Base-by-base conservation (phyloP, 2,797 vertebrate genomes). In the Coranthus polyacanthus region DNA sequence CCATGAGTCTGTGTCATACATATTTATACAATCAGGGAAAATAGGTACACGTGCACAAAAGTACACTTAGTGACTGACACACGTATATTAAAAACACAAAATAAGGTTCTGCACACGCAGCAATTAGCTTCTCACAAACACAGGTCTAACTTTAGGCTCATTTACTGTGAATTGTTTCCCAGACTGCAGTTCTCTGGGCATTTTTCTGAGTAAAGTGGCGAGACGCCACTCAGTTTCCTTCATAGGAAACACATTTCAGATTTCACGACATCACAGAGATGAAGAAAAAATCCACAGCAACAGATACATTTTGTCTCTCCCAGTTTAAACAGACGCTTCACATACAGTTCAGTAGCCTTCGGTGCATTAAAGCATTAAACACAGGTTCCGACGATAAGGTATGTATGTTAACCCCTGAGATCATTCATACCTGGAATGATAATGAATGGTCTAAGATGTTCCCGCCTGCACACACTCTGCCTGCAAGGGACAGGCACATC, bases 201-300 rank as follows among this genome's bases (percentile, higher is more conserved):
- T n/a, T n/a, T n/a, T n/a, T n/a, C n/a, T n/a, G n/a, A n/a, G n/a
- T 38, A 17, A 17, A 42, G 34, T 0, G 3, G 1, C 18, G 7
- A 0, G n/a, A 29, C 7, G 2, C 49, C 46, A 13, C 5, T 47
- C 66, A 83, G 43, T 81, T 87, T 85, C 68, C 72, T 53, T 34
- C 15, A 11, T 5, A 54, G 51, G 56, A 74, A 65, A 68, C 44
- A 24, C 55, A 41, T 60, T 60, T 73, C 29, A 53, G 20, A 57
- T 37, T 41, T 37, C 9, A 67, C 52, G 6, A 18, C 29, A 36
- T 70, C 16, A 6, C 44, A 53, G 20, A 55, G 4, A 9, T 24
- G 15, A 34, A 47, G 20, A 22, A n/a, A 15, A 61, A 54, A 46
- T 15, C 34, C 36, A n/a, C 11, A 44, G 20, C 11, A 38, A 16